Conservation (phyloP, 1,140 invertebrate species). For the Microplitis mediator region DNA sequence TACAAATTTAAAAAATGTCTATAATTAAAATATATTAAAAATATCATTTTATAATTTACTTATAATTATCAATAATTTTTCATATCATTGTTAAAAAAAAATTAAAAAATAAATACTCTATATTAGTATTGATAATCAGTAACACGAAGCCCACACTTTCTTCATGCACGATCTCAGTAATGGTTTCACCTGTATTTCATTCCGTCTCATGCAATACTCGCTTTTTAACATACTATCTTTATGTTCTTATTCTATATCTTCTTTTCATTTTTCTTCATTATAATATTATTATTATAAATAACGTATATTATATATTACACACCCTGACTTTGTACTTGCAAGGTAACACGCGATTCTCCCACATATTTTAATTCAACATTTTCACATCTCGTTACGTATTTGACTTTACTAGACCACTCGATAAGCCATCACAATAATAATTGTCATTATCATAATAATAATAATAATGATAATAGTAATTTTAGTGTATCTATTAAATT, state of each 20-base stretch:
- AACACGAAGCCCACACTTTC: conserved; percentile 4
- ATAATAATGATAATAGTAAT: too few species aligned
- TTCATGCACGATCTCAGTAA: neutral
- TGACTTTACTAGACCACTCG: neutral
- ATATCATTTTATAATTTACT: too few species aligned
- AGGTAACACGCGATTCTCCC: conserved; percentile 3
- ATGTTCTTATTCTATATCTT: neutral
- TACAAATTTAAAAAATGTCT: too few species aligned
- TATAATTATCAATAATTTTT: too few species aligned
- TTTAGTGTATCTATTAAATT: too few species aligned
- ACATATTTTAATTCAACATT: neutral
- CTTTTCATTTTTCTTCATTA: neutral
- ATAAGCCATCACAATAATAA: too few species aligned
- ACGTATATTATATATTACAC: neutral
- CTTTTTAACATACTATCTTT: too few species aligned
- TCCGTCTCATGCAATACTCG: neutral
- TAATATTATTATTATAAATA: neutral
- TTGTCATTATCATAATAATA: too few species aligned
- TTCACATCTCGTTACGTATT: neutral
- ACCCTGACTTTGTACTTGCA: neutral
- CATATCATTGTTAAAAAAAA: too few species aligned
- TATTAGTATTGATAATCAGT: conserved; percentile 1
- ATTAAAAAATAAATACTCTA: too few species aligned
- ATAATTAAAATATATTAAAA: too few species aligned
- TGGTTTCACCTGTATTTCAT: neutral